Conservation (phyloP, 2,888 invertebrate genomes). For the Apamea crenata region DNA sequence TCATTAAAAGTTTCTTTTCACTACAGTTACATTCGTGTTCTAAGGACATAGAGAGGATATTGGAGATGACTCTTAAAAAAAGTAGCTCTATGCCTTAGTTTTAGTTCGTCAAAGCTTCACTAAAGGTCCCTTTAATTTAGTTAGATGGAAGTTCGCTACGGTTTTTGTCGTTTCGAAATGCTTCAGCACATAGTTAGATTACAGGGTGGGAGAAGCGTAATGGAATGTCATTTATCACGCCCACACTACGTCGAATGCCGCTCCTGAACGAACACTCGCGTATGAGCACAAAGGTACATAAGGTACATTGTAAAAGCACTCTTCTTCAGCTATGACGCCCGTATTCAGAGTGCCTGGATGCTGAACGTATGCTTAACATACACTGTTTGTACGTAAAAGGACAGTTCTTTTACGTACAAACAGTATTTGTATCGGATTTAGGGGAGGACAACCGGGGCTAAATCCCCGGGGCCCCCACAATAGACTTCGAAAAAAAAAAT, state of each 20-base stretch:
- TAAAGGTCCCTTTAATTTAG: conserved; percentile 32
- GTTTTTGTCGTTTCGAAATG: conserved; percentile 27
- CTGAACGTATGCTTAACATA: conserved; percentile 7
- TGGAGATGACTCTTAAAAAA: conserved; percentile 12
- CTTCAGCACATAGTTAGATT: conserved; percentile 30
- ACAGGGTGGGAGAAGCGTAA: conserved; percentile 44
- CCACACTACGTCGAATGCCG: conserved; percentile 45
- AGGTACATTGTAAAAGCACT: conserved; percentile 38
- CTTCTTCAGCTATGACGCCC: conserved; percentile 24
- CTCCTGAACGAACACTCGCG: conserved; percentile 27
- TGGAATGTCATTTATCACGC: conserved; percentile 60
- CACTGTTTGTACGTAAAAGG: conserved; percentile 2
- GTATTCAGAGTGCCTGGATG: conserved; percentile 8
- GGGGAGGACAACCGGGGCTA: no score
- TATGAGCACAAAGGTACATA: conserved; percentile 22
- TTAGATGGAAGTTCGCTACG: conserved; percentile 21
- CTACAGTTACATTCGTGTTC: neutral
- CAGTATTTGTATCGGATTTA: no score
- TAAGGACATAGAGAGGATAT: neutral
- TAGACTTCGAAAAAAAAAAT: no score
- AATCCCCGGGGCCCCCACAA: no score
- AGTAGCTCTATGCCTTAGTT: conserved; percentile 3
- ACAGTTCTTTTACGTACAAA: no score
- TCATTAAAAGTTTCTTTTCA: neutral
- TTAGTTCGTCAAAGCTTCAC: conserved; percentile 1